Conservation (phyloP, 2,888 invertebrate genomes). For the Acanthococcus lagerstroemiae region DNA sequence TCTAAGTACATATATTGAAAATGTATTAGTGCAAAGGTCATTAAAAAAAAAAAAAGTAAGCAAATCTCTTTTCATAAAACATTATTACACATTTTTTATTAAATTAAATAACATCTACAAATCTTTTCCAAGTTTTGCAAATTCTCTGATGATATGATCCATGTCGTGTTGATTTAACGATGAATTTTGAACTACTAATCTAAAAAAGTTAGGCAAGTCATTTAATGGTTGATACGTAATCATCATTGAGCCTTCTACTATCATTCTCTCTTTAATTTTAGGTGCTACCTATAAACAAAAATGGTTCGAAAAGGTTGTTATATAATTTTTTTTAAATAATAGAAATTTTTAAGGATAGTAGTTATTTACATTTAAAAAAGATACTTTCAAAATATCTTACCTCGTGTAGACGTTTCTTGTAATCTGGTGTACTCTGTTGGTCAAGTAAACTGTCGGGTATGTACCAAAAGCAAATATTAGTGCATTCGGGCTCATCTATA, state of each 20-base stretch:
- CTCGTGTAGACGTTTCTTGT: slow-evolving; percentile 57
- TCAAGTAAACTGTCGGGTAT: slow-evolving; percentile 63
- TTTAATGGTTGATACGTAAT: slow-evolving; percentile 89
- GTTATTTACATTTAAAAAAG: neutral
- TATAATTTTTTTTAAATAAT: neutral
- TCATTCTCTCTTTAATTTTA: slow-evolving; percentile 88
- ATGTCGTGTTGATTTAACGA: slow-evolving; percentile 73
- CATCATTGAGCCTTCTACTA: slow-evolving; percentile 89
- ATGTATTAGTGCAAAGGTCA: too few species aligned
- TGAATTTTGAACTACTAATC: slow-evolving; percentile 86
- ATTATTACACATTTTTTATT: too few species aligned
- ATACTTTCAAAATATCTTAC: slow-evolving; percentile 38
- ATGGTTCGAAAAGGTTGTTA: neutral
- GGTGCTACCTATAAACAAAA: slow-evolving; percentile 58
- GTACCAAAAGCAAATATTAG: slow-evolving; percentile 96
- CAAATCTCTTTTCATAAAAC: too few species aligned
- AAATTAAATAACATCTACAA: slow-evolving; percentile 47
- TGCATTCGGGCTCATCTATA: slow-evolving; percentile 71
- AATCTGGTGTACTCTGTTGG: slow-evolving; percentile 48
- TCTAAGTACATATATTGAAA: too few species aligned
- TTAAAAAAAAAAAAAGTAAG: too few species aligned
- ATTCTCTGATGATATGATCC: slow-evolving; percentile 75
- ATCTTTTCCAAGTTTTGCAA: slow-evolving; percentile 71
- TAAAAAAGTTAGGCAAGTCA: slow-evolving; percentile 82
- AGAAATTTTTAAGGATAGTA: neutral